A percentile compares a stretch with the other conserved stretches of the same genome.
Conservation (phyloP, 2,797 vertebrate species). For the Mus spretus region DNA sequence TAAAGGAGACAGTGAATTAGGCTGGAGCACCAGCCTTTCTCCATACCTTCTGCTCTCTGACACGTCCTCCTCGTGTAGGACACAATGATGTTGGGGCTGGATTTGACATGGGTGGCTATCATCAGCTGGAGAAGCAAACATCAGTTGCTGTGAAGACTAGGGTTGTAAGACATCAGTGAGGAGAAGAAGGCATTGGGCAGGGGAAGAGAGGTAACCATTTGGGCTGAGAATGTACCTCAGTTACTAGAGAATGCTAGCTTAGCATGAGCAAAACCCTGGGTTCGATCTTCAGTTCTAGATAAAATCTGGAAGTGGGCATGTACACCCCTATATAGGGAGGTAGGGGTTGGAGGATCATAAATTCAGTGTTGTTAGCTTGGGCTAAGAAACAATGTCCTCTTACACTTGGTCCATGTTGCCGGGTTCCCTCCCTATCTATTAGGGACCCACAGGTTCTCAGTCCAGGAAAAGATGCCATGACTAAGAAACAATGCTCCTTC, state of each 20-base stretch:
- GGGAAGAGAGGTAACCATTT: background rate
- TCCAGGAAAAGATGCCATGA: fast-evolving
- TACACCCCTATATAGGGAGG: background rate
- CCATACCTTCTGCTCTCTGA: background rate
- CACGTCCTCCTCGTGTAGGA: background rate
- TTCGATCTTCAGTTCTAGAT: background rate
- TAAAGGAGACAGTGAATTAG: background rate
- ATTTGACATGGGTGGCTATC: background rate
- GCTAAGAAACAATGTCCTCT: background rate
- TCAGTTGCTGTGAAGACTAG: background rate
- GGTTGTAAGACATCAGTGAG: background rate
- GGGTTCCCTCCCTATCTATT: background rate
- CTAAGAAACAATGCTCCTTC: background rate
- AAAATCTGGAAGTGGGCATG: background rate
- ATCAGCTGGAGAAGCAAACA: background rate
- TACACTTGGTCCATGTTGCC: background rate
- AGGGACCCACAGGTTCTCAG: fast-evolving
- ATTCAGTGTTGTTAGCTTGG: background rate
- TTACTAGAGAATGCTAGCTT: background rate
- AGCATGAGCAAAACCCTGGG: background rate
- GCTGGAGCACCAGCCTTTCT: background rate
- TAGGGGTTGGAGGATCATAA: background rate
- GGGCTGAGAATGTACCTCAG: background rate
- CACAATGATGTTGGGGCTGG: background rate
- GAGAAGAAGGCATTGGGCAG: background rate